These are phyloP conservation scores for Drosophila athabasca DNA, from an alignment of 1,140 invertebrate genomes.

Conservation along the genomic window DNA sequence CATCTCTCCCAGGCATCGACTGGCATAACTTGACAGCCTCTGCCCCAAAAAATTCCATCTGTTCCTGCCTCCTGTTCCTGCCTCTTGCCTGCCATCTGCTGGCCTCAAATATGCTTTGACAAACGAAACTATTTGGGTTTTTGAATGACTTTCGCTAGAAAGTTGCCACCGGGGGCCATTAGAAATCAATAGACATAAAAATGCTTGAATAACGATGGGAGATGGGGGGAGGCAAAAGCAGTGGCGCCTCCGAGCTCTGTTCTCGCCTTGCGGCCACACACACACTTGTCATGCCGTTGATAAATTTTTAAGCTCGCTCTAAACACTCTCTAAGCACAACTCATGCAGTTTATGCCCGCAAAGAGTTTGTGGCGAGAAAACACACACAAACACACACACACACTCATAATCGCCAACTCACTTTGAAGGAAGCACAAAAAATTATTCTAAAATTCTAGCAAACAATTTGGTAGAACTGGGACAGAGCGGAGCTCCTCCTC, in stretches of 20 bases:
- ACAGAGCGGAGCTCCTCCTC: slow-evolving; percentile 29
- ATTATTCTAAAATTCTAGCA: slow-evolving; percentile 80
- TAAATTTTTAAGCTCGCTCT: slow-evolving; percentile 79
- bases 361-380: slow-evolving; percentile 48
- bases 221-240: no score
- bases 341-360: slow-evolving; percentile 70
- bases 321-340: slow-evolving; percentile 79
- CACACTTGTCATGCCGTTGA: slow-evolving; percentile 76
- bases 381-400: slow-evolving; percentile 19
- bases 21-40: slow-evolving; percentile 42
- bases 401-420: slow-evolving; percentile 17
- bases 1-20: slow-evolving; percentile 59
- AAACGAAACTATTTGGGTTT: slow-evolving; percentile 76
- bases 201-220: slow-evolving; percentile 67
- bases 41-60: slow-evolving; percentile 3
- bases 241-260: no score
- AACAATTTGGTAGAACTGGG: slow-evolving; percentile 63
- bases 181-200: slow-evolving; percentile 75
- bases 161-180: slow-evolving; percentile 49
- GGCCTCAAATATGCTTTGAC: slow-evolving; percentile 68
- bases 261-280: slow-evolving; percentile 71
- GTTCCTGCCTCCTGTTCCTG: background rate
- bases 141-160: slow-evolving; percentile 63
- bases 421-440: slow-evolving; percentile 53
- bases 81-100: slow-evolving; percentile 28